Conservation (phyloP, 2,113 vertebrate genomes). For the Ancistrus triradiatus region DNA sequence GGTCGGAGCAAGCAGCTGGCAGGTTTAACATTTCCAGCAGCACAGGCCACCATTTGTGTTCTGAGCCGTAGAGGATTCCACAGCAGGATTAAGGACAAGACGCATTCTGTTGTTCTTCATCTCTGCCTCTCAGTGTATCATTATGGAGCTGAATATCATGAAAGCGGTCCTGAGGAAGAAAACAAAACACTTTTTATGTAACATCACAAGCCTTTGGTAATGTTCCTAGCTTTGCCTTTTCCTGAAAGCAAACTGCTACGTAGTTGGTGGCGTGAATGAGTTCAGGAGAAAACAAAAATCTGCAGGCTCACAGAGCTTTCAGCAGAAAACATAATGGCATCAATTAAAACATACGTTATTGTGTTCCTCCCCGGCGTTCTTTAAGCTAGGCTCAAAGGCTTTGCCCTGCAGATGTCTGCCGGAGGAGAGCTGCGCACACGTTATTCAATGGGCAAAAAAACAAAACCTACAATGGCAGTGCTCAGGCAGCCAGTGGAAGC, state of each 20-base stretch:
- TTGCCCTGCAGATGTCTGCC: conserved; percentile 10
- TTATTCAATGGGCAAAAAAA: conserved; percentile 39
- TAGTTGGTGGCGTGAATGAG: not conserved
- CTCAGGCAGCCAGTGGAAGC: conserved; percentile 31
- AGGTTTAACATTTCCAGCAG: no score
- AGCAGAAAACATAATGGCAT: not conserved
- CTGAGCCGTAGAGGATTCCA: no score
- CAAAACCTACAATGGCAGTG: conserved; percentile 23
- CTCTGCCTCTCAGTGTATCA: no score
- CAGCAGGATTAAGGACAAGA: no score
- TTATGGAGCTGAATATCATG: no score
- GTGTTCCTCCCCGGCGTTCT: conserved; percentile 3
- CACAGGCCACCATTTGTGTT: no score
- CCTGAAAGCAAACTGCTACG: no score
- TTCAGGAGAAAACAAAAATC: not conserved
- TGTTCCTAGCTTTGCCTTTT: not conserved
- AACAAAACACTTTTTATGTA: no score
- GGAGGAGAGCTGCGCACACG: conserved; percentile 24
- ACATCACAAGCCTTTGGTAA: not conserved
- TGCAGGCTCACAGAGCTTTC: not conserved
- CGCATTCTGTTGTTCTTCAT: no score
- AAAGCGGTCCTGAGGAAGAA: no score
- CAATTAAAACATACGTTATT: conserved; percentile 21
- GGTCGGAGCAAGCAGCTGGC: no score
- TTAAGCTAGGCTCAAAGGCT: conserved; percentile 1